Base-by-base conservation (phyloP, 2,888 invertebrate genomes). In the Frankliniella intonsa region DNA sequence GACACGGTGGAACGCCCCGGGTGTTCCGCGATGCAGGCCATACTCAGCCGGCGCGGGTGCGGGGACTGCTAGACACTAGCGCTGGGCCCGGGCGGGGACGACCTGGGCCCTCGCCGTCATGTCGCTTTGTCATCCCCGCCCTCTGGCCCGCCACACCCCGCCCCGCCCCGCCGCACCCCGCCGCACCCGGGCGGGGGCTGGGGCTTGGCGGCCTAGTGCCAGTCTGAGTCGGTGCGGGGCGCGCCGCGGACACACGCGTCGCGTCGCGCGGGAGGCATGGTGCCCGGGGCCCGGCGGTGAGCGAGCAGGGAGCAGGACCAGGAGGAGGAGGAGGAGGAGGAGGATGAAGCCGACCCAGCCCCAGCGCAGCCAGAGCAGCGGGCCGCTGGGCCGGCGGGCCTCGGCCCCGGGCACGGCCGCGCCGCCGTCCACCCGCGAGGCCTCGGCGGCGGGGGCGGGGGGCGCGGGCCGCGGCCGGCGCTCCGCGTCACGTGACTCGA, bases 341-440 rank as follows among this genome's bases (percentile, higher is more conserved):
- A 14, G 17, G 83, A 82, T 25, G 88, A 87, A 81, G 87, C 86
- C 84, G 87, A 87, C 84, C 83, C 85, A 49, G 88, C 87, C 84
- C 83, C 85, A 49, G 88, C 87, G 86, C 89, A 86, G 85, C 85
- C 19, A 81, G 81, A 82, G 84, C 83, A 84, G 84, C 84, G 84
- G 84, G 76, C 83, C 83, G 83, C 22, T 81, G 69, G 83, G 82
- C 82, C 83, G 84, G 83, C 84, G 84, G 84, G 82, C 83, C 83
- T 84, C 81, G 81, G 82, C 81, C 38, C 69, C 69, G 69, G 69
- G 69, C 83, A 62, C 80, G 80, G 82, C 76, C 55, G 51, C 80
- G 83, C 83, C 90, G 85, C 91, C 93, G 87, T 93, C 93, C 88
- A 90, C 91, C 93, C 93, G 88, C 93, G 93, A 85, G 91, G 91